Percentiles rank a stretch among this genome's conserved stretches.
phyloP scores from a whole-genome alignment of 2,113 vertebrate species.

The Penelope pileata region DNA sequence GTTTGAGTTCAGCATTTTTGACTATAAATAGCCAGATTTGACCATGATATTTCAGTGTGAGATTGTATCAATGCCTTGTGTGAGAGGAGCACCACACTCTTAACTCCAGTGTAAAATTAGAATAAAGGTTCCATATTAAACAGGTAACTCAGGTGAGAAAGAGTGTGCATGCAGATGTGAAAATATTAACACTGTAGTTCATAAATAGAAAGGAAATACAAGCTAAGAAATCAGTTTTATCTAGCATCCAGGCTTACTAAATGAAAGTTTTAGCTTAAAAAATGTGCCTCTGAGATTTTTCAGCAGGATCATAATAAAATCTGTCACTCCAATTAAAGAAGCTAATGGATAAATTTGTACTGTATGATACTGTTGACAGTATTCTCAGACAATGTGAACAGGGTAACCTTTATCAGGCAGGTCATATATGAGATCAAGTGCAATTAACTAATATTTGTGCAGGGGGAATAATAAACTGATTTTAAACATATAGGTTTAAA shows the following conservation, averaged over 20 bases:
- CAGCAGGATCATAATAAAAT: background rate
- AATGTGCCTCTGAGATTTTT: background rate
- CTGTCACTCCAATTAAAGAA: background rate
- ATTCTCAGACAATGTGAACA: background rate
- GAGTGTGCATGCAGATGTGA: background rate
- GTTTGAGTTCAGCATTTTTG: background rate
- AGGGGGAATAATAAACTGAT: background rate
- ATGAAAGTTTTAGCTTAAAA: background rate
- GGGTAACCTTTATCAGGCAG: background rate
- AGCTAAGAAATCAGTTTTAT: background rate
- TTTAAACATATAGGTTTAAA: background rate
- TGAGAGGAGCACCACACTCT: background rate
- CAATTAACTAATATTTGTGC: background rate
- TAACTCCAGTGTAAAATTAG: background rate
- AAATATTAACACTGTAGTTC: fast-evolving
- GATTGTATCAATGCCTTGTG: background rate
- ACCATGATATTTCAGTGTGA: background rate
- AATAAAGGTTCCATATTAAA: background rate
- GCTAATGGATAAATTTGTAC: background rate
- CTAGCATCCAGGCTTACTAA: background rate
- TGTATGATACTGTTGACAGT: background rate
- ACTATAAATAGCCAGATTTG: background rate
- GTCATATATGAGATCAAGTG: background rate
- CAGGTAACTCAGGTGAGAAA: background rate
- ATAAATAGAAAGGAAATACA: background rate